Evolutionary conservation across 30 jellyfish, hydroid and myxozoan genomes (phyloP), one percentile per base, ranked within the genome.

Genomic region (Catostylus mosaicus): DNA sequence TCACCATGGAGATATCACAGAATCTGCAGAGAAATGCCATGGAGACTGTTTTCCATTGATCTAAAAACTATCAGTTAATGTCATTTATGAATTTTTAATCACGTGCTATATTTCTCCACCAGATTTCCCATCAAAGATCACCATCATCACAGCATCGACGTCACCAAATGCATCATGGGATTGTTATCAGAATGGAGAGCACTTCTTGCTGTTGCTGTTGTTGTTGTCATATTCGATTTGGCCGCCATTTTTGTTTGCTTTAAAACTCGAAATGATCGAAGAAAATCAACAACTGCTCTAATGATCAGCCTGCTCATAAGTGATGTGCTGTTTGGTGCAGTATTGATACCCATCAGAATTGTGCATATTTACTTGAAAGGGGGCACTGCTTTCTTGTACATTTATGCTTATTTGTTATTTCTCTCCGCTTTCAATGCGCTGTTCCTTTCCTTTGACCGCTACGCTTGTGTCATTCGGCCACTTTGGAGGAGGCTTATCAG

Each of bases 401-500:
- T 81, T 11, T 81, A 81, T 36, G 91, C 91, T 22, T 81, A 66
- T 67, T 2, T 81, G 43, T 27, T 81, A 29, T 68, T 81, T 30
- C 77, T 81, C 35, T 81, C 91, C 14, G 91, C 84, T 1, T 81
- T 81, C 35, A 81, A 81, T 23, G 72, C 91, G 10, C 62, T 81
- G 46, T 81, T 35, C 60, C 77, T 81, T 36, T 63, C 91, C 19
- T 59, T 81, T 30, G 91, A 81, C 23, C 91, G 91, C 91, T 81
- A 81, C 61, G 84, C 84, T 5, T 66, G 84, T 57, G 78, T 81
- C 9, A 61, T 81, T 3, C 50, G 57, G 67, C 91, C 91, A 6
- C 51, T 81, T 77, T 81, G 91, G 91, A 67, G 91, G 78, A 67
- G 91, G 35, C 77, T 63, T 14, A 57, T 81, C 64, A 43, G 77